Conservation (phyloP, 1,140 invertebrate species). For the Drosophila simulans region DNA sequence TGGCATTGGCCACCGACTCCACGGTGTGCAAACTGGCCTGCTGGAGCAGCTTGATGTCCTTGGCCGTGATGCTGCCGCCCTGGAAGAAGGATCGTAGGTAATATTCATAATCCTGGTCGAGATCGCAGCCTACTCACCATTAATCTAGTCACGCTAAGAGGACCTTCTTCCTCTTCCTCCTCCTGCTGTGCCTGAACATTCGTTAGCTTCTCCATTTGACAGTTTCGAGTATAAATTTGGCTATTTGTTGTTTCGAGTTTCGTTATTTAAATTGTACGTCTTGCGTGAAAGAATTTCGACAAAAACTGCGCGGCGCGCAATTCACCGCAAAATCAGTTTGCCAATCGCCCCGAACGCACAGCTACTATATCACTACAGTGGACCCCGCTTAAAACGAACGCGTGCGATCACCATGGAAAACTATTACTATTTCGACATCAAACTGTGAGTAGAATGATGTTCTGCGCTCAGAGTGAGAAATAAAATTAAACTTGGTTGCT, state of each 20-base stretch:
- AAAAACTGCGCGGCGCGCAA: conserved; percentile 21
- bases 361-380: background rate
- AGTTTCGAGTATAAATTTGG: conserved; percentile 10
- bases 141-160: conserved; percentile 61
- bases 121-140: conserved; percentile 41
- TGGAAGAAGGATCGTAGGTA: background rate
- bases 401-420: conserved; percentile 23
- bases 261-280: conserved; percentile 39
- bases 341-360: conserved; percentile 6
- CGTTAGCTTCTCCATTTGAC: conserved; percentile 50
- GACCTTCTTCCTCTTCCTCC: conserved; percentile 70
- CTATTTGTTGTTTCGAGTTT: conserved; percentile 11
- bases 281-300: conserved; percentile 23
- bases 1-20: conserved; percentile 97
- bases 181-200: conserved; percentile 49
- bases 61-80: conserved; percentile 93
- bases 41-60: conserved; percentile 97
- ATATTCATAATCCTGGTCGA: background rate
- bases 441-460: conserved; percentile 46
- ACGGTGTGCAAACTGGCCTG: conserved; percentile 98
- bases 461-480: too few species aligned
- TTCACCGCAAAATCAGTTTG: background rate
- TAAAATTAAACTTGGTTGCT: too few species aligned
- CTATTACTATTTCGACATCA: conserved; percentile 61
- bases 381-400: background rate